These are phyloP conservation scores for Anarrhichthys ocellatus DNA, from an alignment of 2,113 vertebrate species.

Conservation along the genomic window DNA sequence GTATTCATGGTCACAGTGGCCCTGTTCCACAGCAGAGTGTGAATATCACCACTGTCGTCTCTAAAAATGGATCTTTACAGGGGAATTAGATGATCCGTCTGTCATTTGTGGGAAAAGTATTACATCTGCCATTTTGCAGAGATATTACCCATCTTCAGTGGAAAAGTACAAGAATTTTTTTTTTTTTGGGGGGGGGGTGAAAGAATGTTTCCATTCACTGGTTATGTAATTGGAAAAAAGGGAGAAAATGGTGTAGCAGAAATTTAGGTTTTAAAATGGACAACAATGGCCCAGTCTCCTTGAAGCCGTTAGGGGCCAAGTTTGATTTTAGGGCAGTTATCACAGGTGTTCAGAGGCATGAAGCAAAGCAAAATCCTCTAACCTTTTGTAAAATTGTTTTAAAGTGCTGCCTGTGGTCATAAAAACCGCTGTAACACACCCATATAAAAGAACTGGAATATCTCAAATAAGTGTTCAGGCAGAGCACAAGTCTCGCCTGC, in stretches of 20 bases:
- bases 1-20: background rate
- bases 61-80: background rate
- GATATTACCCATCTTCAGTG: background rate
- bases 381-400: background rate
- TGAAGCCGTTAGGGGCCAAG: background rate
- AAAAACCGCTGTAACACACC: background rate
- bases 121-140: background rate
- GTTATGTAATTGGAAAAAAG: background rate
- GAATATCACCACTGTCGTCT: background rate
- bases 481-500: background rate
- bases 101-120: background rate
- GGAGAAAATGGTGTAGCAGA: background rate
- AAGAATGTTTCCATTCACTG: background rate
- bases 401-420: background rate
- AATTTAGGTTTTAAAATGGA: background rate
- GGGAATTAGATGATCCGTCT: background rate
- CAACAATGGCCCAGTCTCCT: background rate
- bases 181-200: no score
- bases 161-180: background rate
- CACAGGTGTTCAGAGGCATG: background rate
- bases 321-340: background rate
- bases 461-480: background rate
- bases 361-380: background rate
- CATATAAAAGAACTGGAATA: background rate
- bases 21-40: background rate